Evolutionary conservation across 2,113 vertebrate species (phyloP).

Genomic region (Redunca redunca): DNA sequence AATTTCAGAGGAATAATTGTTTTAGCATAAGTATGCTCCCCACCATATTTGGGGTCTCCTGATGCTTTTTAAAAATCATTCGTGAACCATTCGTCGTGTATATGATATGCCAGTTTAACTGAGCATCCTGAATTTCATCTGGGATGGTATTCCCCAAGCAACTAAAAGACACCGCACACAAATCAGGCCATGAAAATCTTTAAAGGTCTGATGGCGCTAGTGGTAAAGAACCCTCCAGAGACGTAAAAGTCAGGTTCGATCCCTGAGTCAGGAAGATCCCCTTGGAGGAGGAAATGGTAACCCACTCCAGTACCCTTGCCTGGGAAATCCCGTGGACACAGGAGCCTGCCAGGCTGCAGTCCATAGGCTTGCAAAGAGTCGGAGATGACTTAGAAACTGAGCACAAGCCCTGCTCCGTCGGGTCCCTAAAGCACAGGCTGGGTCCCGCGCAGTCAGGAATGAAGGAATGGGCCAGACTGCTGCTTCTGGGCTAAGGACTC

Average conservation of each 20-base stretch:
- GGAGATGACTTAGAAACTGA: not conserved
- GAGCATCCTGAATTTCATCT: not conserved
- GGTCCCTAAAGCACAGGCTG: not conserved
- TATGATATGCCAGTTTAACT: not conserved
- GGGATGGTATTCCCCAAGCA: not conserved
- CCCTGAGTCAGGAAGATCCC: not conserved
- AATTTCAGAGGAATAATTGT: not conserved
- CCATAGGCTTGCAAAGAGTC: not conserved
- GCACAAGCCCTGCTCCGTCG: not conserved
- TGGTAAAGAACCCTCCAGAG: not conserved
- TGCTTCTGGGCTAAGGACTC: not conserved
- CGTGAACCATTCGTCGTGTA: rapidly evolving
- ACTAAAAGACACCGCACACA: not conserved
- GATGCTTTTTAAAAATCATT: not conserved
- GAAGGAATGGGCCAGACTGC: not conserved
- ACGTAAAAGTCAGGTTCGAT: not conserved
- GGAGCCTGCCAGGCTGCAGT: not conserved
- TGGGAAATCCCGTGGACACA: not conserved
- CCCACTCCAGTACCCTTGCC: not conserved
- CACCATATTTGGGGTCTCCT: not conserved
- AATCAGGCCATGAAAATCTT: not conserved
- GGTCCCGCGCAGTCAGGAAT: not conserved
- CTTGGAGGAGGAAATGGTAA: not conserved
- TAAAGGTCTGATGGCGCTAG: not conserved
- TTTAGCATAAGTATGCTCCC: not conserved